phyloP scores from a whole-genome alignment of 2,113 vertebrate species.

The Halcyon malimbica region DNA sequence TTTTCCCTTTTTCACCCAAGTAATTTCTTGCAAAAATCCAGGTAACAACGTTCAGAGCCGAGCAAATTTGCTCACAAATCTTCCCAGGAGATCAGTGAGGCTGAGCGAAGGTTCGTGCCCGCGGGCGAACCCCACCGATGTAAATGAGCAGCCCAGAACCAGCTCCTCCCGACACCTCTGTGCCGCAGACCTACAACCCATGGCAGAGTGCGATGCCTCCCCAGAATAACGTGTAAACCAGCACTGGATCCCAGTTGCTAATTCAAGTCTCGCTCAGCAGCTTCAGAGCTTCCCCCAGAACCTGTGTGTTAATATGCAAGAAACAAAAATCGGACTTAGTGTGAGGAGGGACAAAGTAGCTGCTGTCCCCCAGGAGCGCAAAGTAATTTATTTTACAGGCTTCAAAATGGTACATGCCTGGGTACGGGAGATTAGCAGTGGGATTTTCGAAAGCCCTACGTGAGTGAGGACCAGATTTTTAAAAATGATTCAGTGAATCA shows the following conservation, averaged over 20 bases:
- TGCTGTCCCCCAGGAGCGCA: conserved; percentile 26
- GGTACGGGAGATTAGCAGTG: conserved; percentile 55
- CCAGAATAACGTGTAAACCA: neutral
- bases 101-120: neutral
- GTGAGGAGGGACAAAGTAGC: neutral
- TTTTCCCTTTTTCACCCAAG: neutral
- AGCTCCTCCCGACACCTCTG: neutral
- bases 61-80: neutral
- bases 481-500: neutral
- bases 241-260: accelerated
- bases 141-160: conserved; percentile 4
- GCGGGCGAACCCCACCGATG: neutral
- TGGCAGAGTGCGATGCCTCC: neutral
- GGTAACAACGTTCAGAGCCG: neutral
- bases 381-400: conserved; percentile 46
- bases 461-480: neutral
- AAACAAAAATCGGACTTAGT: neutral
- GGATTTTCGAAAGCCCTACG: conserved; percentile 44
- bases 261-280: neutral
- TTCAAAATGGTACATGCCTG: conserved; percentile 34
- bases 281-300: neutral
- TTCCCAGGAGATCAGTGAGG: conserved; percentile 38
- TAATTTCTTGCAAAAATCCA: neutral
- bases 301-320: neutral
- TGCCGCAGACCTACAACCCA: neutral